Percentiles rank a stretch among this genome's conserved stretches.
These are phyloP conservation scores for Fabriciana adippe DNA, from an alignment of 2,888 invertebrate species.

Conservation along the genomic window DNA sequence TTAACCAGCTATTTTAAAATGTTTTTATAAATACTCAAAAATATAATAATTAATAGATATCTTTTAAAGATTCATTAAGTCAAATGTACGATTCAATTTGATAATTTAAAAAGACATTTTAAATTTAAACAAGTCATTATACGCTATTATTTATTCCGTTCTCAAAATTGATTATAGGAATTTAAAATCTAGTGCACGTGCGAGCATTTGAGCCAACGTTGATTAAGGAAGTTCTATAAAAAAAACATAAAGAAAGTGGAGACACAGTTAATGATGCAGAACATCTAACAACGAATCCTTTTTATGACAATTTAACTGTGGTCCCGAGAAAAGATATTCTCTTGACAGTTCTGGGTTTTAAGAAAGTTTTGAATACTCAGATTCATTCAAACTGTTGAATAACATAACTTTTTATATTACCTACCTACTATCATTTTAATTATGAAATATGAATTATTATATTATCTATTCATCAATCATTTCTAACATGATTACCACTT, in stretches of 20 bases:
- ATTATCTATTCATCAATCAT: too few relatives aligned
- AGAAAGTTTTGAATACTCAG: slow-evolving; percentile 34
- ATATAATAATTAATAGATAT: too few relatives aligned
- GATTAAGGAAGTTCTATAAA: slow-evolving; percentile 23
- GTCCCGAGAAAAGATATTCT: slow-evolving; percentile 21
- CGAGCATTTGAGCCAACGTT: slow-evolving; percentile 11
- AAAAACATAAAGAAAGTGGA: slow-evolving; percentile 18
- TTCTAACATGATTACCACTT: too few relatives aligned
- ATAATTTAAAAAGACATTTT: background rate
- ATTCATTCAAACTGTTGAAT: slow-evolving; percentile 36
- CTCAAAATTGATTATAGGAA: slow-evolving; percentile 14
- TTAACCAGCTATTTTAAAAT: too few relatives aligned
- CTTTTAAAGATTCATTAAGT: too few relatives aligned
- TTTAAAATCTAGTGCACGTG: slow-evolving; percentile 8
- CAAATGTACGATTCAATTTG: too few relatives aligned
- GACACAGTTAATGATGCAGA: slow-evolving; percentile 26
- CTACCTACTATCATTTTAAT: too few relatives aligned
- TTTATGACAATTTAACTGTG: slow-evolving; percentile 23
- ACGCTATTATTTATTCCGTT: background rate
- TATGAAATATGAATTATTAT: too few relatives aligned
- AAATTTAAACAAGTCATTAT: background rate
- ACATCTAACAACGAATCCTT: slow-evolving; percentile 20
- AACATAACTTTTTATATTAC: background rate
- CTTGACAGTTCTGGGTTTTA: slow-evolving; percentile 28
- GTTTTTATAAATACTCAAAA: too few relatives aligned